A percentile compares a stretch with the other conserved stretches of the same genome.
Conservation (phyloP, 2,888 invertebrate genomes). For the Tryphoninae sp. region DNA sequence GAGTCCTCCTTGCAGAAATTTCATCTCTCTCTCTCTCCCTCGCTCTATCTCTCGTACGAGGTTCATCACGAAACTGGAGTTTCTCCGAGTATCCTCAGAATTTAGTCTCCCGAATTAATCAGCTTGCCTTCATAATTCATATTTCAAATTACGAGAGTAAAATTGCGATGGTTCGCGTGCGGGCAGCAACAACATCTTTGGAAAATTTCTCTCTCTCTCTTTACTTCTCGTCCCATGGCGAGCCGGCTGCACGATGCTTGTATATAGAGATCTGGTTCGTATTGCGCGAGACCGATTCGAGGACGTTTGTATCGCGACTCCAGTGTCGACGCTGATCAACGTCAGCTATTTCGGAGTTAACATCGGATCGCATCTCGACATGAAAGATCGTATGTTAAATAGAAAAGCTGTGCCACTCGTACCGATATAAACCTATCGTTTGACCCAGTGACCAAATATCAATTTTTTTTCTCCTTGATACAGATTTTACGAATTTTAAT, state of each 20-base stretch:
- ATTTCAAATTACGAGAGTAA: slow-evolving; percentile 66
- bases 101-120: slow-evolving; percentile 67
- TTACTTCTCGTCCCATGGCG: background rate
- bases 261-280: slow-evolving; percentile 3
- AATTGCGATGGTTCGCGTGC: slow-evolving; percentile 13
- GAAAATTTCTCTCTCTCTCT: slow-evolving; percentile 14
- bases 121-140: slow-evolving; percentile 68
- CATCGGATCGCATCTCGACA: background rate
- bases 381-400: slow-evolving; percentile 1
- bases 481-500: too few species aligned
- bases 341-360: slow-evolving; percentile 51
- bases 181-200: slow-evolving; percentile 44
- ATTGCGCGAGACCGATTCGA: slow-evolving; percentile 3
- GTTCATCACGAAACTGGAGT: slow-evolving; percentile 41
- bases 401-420: background rate
- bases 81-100: slow-evolving; percentile 61
- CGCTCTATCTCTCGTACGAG: background rate
- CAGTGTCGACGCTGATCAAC: slow-evolving; percentile 52
- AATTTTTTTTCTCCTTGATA: too few species aligned
- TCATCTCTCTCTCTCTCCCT: slow-evolving; percentile 2
- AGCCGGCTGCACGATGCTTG: background rate
- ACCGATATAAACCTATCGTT: background rate
- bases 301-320: slow-evolving; percentile 47
- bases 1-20: slow-evolving; percentile 37
- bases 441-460: background rate